Conservation (phyloP, 1,140 invertebrate species). For the Procambarus clarkii region DNA sequence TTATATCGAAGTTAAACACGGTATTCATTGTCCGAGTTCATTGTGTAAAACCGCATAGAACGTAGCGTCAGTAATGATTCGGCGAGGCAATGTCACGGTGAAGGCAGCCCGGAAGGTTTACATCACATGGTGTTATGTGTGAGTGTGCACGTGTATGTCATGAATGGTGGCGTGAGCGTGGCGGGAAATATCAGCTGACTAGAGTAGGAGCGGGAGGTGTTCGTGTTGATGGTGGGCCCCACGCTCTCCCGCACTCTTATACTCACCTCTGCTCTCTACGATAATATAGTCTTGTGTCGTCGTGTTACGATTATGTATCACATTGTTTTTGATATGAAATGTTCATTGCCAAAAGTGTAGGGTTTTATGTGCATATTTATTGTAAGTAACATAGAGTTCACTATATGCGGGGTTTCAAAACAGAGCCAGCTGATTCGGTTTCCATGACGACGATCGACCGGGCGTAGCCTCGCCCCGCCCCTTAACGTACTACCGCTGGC, state of each 20-base stretch:
- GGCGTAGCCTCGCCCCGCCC: slow-evolving; percentile 46
- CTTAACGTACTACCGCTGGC: not conserved
- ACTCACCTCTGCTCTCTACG: not conserved
- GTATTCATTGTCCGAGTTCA: too few species aligned
- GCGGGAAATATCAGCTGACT: slow-evolving; percentile 68
- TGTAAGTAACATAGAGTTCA: too few species aligned
- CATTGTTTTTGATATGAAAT: not conserved
- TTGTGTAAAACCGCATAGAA: too few species aligned
- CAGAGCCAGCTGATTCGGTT: slow-evolving; percentile 69
- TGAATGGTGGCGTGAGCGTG: slow-evolving; percentile 64
- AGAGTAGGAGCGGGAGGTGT: slow-evolving; percentile 37
- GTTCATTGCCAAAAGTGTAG: not conserved
- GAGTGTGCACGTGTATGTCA: slow-evolving; percentile 51
- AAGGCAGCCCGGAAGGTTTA: not conserved
- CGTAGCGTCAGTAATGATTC: too few species aligned
- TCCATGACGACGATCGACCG: slow-evolving; percentile 62
- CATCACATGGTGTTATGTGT: slow-evolving; percentile 31
- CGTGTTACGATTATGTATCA: not conserved
- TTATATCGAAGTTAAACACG: too few species aligned
- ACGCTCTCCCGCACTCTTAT: slow-evolving; percentile 37
- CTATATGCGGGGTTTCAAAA: slow-evolving; percentile 25
- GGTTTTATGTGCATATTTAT: too few species aligned
- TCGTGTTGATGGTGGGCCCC: slow-evolving; percentile 30
- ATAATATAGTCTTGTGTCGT: not conserved
- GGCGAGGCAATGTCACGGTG: not conserved